Evolutionary conservation across 2,888 invertebrate genomes (phyloP), one percentile per base, ranked within the genome.

Genomic region (Leistus spinibarbis): DNA sequence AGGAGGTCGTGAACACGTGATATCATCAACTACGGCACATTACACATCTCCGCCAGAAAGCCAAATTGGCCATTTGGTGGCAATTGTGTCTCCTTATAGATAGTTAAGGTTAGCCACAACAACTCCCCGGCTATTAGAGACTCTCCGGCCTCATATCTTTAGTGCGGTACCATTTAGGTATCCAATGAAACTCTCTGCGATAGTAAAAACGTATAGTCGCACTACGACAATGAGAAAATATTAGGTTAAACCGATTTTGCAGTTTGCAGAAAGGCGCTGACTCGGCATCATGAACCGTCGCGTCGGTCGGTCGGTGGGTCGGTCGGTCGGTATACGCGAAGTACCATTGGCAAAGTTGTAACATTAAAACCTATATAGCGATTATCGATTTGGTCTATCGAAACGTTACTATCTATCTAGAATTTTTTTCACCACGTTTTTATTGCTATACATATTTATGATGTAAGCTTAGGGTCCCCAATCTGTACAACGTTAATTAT

Each of bases 31-130:
- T 57, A 20, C 20, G 53, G 56, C 72, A 66, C 66, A 66, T 66
- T 66, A 66, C 71, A 57, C 27, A 57, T 54, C 23, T 56, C 69
- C 57, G 69, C 56, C 65, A 27, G 65, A 70, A 72, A 24, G 65
- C 66, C 72, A 72, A 72, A 72, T 72, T 72, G 72, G 65, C 72
- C 72, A 65, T 72, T 72, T 72, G 66, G 66, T 65, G 24, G 65
- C 72, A 72, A 72, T 72, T 72, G 72, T 56, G 65, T 72, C 22
- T 53, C 68, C 22, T 54, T 65, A 54, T 64, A 71, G 71, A 71
- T 71, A 71, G 71, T 23, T 54, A 62, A 53, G 64, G 64, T 64
- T 64, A 23, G 64, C 64, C 64, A 64, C 64, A 64, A 64, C 64
- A 64, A 64, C 64, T 64, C 64, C 24, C 24, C 7, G 27, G 64